A percentile compares a stretch with the other conserved stretches of the same genome.
phyloP scores from a whole-genome alignment of 2,888 invertebrate species.

The Phymatocera aterrima region DNA sequence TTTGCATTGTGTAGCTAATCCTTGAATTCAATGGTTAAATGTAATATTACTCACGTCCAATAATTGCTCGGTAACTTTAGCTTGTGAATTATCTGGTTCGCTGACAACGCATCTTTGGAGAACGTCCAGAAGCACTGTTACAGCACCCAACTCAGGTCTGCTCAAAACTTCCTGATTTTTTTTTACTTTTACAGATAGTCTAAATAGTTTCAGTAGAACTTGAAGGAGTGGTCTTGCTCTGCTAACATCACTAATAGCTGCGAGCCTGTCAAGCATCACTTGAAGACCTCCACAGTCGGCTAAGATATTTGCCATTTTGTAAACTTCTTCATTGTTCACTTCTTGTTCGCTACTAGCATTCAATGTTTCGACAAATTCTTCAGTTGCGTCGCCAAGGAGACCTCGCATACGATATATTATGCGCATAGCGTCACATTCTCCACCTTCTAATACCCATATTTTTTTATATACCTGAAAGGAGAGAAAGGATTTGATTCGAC shows the following conservation, averaged over 20 bases:
- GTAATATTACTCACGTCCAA: slow-evolving; percentile 80
- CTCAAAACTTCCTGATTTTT: slow-evolving; percentile 93
- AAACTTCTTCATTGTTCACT: slow-evolving; percentile 96
- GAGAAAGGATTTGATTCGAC: no score
- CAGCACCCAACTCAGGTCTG: slow-evolving; percentile 88
- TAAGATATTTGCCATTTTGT: slow-evolving; percentile 91
- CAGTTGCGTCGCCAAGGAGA: slow-evolving; percentile 97
- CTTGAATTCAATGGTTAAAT: background rate
- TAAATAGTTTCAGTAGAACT: slow-evolving; percentile 92
- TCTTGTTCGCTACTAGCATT: slow-evolving; percentile 89
- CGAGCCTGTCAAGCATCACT: slow-evolving; percentile 90
- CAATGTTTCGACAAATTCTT: slow-evolving; percentile 97
- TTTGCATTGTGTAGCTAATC: no score
- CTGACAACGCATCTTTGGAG: slow-evolving; percentile 84
- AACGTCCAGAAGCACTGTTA: slow-evolving; percentile 89
- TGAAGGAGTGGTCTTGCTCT: slow-evolving; percentile 91
- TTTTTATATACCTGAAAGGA: slow-evolving; percentile 80
- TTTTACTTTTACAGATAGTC: slow-evolving; percentile 92
- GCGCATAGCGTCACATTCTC: slow-evolving; percentile 96
- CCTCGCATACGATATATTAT: slow-evolving; percentile 99
- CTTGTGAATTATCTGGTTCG: slow-evolving; percentile 84
- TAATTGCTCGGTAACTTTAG: slow-evolving; percentile 91
- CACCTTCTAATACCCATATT: slow-evolving; percentile 90
- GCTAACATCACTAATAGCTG: slow-evolving; percentile 90
- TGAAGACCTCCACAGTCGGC: slow-evolving; percentile 87